Evolutionary conservation across 2,113 vertebrate genomes (phyloP), one percentile per base, ranked within the genome.

Genomic region (Lagopus leucura): DNA sequence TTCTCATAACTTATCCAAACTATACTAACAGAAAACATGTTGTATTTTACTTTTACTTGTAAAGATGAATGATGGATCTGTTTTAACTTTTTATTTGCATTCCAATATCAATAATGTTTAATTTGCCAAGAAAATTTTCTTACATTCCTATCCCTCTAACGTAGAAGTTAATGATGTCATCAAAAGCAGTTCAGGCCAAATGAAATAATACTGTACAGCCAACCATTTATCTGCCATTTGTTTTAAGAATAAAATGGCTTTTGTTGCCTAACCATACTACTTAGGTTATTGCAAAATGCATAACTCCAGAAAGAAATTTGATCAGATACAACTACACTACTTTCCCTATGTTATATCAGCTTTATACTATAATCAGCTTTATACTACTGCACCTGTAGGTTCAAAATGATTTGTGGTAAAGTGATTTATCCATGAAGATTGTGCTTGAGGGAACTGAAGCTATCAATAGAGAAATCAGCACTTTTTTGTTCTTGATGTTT

Each of bases 71-170:
- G 22, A 45, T 78, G 54, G 20, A 86, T 74, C 19, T 88, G 72
- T 52, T 96, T 94, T 84, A 82, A 75, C 16, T 27, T 95, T 95
- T 96, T 94, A 91, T 86, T 95, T 94, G 19, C 24, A 83, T 47
- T 95, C 72, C 65, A 72, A 80, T 94, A 78, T 78, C 82, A 95
- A 85, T 94, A 95, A 73, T 22, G 27, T 64, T 73, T 79, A 80
- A 78, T 77, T 96, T 94, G 63, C 64, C 40, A 93, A 42, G 82
- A 95, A 70, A 84, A 96, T 82, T 86, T 58, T 90, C 88, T 92
- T 85, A 64, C 63, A 84, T 72, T 95, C 89, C 95, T 95, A 73
- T 55, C 65, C 73, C 92, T 86, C 43, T 45, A 95, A 79, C 4
- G 4, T 6, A 47, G 34, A 91, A 12, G 21, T 78, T 81, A 63